These are phyloP conservation scores for Heterohyrax brucei DNA, from an alignment of 2,797 vertebrate genomes.

Conservation along the genomic window DNA sequence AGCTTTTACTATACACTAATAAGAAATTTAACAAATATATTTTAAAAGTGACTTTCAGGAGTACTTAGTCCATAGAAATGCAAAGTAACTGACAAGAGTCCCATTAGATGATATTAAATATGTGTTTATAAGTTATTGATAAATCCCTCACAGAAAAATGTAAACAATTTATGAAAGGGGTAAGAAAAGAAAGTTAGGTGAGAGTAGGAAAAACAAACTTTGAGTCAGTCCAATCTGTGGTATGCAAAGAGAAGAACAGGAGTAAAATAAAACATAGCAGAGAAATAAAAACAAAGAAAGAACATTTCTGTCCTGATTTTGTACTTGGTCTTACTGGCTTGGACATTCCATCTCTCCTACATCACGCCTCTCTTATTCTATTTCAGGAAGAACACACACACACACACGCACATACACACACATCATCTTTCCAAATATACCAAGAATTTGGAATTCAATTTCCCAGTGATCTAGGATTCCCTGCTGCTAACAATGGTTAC, in stretches of 20 bases:
- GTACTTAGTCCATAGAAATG: neutral
- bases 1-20: slow-evolving; percentile 42
- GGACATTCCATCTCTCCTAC: neutral
- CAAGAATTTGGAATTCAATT: slow-evolving; percentile 45
- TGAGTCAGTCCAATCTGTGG: neutral
- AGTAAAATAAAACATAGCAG: neutral
- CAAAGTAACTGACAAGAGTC: neutral
- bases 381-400: neutral
- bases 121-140: slow-evolving; percentile 31
- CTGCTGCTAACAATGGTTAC: slow-evolving; percentile 43
- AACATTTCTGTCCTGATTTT: slow-evolving; percentile 33
- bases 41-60: slow-evolving; percentile 53
- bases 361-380: slow-evolving; percentile 38
- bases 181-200: slow-evolving; percentile 15
- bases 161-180: slow-evolving; percentile 27
- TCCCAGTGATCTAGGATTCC: neutral
- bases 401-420: slow-evolving; percentile 7
- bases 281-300: neutral
- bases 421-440: slow-evolving; percentile 21
- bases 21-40: slow-evolving; percentile 56
- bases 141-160: neutral
- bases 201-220: neutral
- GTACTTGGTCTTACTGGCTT: neutral
- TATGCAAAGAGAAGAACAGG: slow-evolving; percentile 1
- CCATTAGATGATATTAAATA: slow-evolving; percentile 18